phyloP scores from a whole-genome alignment of 2,113 vertebrate genomes.

The Trochalopteron elliotii region DNA sequence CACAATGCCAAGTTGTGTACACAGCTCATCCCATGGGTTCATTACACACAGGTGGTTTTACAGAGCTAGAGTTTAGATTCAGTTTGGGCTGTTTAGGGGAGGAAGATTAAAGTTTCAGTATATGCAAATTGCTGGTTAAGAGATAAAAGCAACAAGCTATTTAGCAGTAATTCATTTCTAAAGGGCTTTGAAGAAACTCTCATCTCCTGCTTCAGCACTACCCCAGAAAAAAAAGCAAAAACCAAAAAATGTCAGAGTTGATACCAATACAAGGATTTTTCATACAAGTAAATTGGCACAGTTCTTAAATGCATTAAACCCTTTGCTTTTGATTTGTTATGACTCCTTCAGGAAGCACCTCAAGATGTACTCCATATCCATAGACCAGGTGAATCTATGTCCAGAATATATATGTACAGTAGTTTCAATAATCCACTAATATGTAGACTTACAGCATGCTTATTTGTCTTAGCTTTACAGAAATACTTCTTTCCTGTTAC shows the following conservation, averaged over 20 bases:
- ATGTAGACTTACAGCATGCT: constrained; percentile 76
- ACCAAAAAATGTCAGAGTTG: constrained; percentile 59
- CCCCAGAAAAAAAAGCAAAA: background rate
- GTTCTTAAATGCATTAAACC: background rate
- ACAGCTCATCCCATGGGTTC: background rate
- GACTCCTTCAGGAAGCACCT: constrained; percentile 66
- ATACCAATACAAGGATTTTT: constrained; percentile 39
- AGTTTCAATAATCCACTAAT: constrained; percentile 73
- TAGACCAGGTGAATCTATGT: constrained; percentile 28
- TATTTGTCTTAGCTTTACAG: constrained; percentile 62
- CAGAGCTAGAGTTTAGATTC: background rate
- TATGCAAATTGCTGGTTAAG: background rate
- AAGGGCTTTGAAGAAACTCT: background rate
- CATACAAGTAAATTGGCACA: background rate
- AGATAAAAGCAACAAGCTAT: background rate
- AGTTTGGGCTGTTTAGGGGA: background rate
- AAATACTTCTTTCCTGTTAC: constrained; percentile 71
- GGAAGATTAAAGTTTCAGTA: background rate
- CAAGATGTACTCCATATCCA: constrained; percentile 62
- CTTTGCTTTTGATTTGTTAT: background rate
- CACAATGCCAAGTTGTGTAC: background rate
- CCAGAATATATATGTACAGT: constrained; percentile 26
- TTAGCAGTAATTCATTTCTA: background rate
- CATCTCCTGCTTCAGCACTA: background rate
- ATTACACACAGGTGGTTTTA: background rate